Base-by-base conservation (phyloP, 2,113 vertebrate species). In the Alosa alosa region DNA sequence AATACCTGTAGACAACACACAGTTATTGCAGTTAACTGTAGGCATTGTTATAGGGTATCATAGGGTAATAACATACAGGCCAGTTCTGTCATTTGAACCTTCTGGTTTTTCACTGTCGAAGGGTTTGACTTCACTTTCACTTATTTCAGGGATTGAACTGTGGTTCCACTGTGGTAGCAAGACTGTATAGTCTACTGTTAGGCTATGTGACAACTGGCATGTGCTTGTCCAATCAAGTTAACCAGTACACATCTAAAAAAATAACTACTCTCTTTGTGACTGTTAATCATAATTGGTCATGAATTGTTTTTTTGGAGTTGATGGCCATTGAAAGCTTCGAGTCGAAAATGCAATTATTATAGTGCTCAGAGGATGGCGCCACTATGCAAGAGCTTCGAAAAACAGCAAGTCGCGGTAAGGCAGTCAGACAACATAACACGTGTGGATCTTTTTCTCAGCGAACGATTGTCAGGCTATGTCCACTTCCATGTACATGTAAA, bases 291-390 rank as follows among this genome's bases (percentile, higher is more conserved):
- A 17, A 17, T 31, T 78, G 72, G 39, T 68, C 10, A 68, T 68
- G 31, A 39, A 39, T 15, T 36, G 13, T 6, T 49, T 6, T 49
- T 6, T 13, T 50, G n/a, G 13, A 49, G 60, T 60, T 64, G 31
- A 39, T 39, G 31, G 31, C 72, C 22, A 39, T 68, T 8, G n/a
- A 9, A 68, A 68, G 64, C n/a, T 25, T 39, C 39, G 9, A 17
- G 39, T 68, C 31, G 13, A 45, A 20, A 36, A 68, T 91, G 94
- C 90, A 87, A 89, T 94, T 90, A 88, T 81, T 84, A 55, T 87
- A 68, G 41, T 86, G 89, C 13, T 90, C 95, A 93, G 93, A 91
- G 89, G 95, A 93, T 95, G 95, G 95, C 93, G 95, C 93, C 93
- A 94, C 92, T 89, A 86, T 91, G 93, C 60, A 41, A 78, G 25